Evolutionary conservation across 2,113 vertebrate genomes (phyloP), one percentile per base, ranked within the genome.

Genomic region (Gavialis gangeticus): DNA sequence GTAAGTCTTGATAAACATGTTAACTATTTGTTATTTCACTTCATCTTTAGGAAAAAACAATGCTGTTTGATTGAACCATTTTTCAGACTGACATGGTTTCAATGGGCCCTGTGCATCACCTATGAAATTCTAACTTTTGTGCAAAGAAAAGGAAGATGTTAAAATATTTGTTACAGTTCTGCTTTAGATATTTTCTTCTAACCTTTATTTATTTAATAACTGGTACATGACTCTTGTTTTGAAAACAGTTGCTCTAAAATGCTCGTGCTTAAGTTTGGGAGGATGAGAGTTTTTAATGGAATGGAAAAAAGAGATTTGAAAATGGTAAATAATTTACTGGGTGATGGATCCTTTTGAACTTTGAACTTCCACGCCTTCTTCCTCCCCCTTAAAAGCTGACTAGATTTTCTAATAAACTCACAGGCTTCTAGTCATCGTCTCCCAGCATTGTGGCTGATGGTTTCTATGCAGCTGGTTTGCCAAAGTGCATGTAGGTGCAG

Each of bases 221-320:
- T 30, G 5, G 34, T 34, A 11, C 30, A 9, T 46, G 9, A 46
- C 46, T 46, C 5, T 34, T 0, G 60, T 86, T 82, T 88, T 46
- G 55, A 59, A 27, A 92, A 71, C 67, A 71, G 34, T 71, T 22
- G 37, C 12, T 71, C 11, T 71, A 34, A 71, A 73, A 21, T 54
- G 15, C 0, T 0, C 6, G 4, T 11, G 19, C 59, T 25, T 87
- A 13, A 27, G 46, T 7, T 2, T 37, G 28, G 0, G 7, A 82
- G 66, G 91, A 37, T 55, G 57, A 86, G 46, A 25, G 25, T 28
- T 71, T 82, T 10, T 4, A 2, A 11, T 75, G 21, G 9, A 63
- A 34, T 87, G 10, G 64, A 64, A 37, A 12, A 90, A 69, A n/a
- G n/a, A 71, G 9, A 69, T 77, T 25, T 37, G 58, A 78, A 95